Percentiles rank a stretch among this genome's conserved stretches.
phyloP scores from a whole-genome alignment of 2,113 vertebrate species.

The Eretmochelys imbricata region DNA sequence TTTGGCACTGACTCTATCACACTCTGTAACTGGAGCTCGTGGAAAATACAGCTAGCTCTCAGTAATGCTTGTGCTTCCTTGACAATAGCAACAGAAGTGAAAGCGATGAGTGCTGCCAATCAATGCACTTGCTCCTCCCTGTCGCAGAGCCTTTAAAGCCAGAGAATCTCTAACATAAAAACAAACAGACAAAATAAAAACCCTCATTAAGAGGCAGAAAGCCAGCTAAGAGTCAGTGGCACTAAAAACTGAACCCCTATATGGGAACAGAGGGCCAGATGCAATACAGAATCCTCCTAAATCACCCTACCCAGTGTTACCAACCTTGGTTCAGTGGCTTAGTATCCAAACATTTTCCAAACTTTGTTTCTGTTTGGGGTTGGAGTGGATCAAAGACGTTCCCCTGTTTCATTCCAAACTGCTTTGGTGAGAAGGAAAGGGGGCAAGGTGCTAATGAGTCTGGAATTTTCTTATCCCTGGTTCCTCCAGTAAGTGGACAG shows the following conservation, averaged over 20 bases:
- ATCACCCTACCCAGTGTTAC: not conserved
- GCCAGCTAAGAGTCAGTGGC: not conserved
- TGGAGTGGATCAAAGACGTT: not conserved
- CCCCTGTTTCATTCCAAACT: not conserved
- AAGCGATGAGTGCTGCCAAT: not conserved
- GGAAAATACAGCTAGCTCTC: not conserved
- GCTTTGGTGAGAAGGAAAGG: not conserved
- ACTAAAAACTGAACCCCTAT: not conserved
- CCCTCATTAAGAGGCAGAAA: not conserved
- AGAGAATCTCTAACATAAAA: not conserved
- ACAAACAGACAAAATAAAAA: not conserved
- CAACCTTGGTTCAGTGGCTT: not conserved
- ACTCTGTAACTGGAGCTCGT: not conserved
- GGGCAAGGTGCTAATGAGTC: not conserved
- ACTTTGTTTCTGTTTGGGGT: not conserved
- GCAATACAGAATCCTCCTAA: not conserved
- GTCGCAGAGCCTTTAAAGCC: not conserved
- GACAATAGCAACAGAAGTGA: not conserved
- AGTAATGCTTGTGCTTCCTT: not conserved
- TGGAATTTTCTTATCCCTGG: not conserved
- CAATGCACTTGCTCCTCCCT: not conserved
- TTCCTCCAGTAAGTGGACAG: not conserved
- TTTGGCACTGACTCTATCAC: not conserved
- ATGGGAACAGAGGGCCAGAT: not conserved
- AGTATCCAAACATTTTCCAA: not conserved